A percentile compares a stretch with the other conserved stretches of the same genome.
phyloP scores from a whole-genome alignment of 2,113 vertebrate genomes.

The Hippocampus zosterae region DNA sequence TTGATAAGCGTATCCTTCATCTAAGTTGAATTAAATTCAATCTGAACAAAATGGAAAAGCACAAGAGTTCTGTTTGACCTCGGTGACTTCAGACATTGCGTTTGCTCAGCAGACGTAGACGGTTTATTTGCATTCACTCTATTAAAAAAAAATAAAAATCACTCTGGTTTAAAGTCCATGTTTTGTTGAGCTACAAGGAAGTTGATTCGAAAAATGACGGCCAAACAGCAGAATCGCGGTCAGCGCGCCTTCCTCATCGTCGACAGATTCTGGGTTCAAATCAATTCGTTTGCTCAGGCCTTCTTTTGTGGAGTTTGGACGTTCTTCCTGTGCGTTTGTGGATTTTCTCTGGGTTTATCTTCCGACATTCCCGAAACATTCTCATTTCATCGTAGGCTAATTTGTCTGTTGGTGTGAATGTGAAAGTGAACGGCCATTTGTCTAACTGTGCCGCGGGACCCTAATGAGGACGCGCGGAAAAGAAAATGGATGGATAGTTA shows the following conservation, averaged over 20 bases:
- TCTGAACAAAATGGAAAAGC: no score
- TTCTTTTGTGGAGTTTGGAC: background rate
- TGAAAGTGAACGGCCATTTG: background rate
- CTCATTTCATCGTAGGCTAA: no score
- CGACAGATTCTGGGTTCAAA: background rate
- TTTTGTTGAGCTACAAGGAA: background rate
- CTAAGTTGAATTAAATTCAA: no score
- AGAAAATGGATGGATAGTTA: background rate
- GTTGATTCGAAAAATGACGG: background rate
- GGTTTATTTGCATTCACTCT: background rate
- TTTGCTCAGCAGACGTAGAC: background rate
- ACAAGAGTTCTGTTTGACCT: no score
- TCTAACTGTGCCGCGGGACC: background rate
- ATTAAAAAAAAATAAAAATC: background rate
- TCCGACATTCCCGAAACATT: no score
- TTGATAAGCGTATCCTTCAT: no score
- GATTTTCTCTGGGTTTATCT: background rate
- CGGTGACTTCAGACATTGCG: background rate
- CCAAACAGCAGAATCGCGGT: background rate
- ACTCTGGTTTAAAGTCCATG: constrained; percentile 2
- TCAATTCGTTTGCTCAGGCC: no score
- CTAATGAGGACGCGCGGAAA: background rate
- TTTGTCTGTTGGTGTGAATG: no score
- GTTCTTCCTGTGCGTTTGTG: background rate
- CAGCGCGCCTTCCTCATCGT: background rate